phyloP scores from a whole-genome alignment of 2,888 invertebrate species.

The Lepas anatifera region DNA sequence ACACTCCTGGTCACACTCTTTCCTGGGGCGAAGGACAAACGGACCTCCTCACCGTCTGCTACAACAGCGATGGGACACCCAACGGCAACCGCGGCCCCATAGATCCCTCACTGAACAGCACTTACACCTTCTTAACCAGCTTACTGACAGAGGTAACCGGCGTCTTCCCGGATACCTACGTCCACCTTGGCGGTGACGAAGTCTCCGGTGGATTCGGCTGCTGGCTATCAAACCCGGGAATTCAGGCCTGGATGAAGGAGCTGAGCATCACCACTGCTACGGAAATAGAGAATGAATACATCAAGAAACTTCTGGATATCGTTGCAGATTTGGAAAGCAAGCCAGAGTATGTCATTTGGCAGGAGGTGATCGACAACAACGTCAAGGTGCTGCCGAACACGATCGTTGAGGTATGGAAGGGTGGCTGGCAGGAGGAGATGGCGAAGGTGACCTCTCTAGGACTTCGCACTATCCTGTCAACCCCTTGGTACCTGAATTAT shows the following conservation, averaged over 20 bases:
- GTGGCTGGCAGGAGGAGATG: slow-evolving; percentile 19
- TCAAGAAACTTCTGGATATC: slow-evolving; percentile 46
- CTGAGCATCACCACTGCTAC: not conserved
- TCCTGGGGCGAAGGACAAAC: slow-evolving; percentile 73
- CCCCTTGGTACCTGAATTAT: slow-evolving; percentile 80
- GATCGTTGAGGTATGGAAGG: slow-evolving; percentile 42
- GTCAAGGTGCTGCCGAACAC: slow-evolving; percentile 34
- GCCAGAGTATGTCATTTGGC: slow-evolving; percentile 47
- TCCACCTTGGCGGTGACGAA: slow-evolving; percentile 92
- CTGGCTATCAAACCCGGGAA: slow-evolving; percentile 41
- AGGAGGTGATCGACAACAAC: slow-evolving; percentile 74
- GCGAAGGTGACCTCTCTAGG: slow-evolving; percentile 47
- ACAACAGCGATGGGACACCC: slow-evolving; percentile 30
- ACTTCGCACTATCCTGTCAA: slow-evolving; percentile 55
- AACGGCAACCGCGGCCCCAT: slow-evolving; percentile 61
- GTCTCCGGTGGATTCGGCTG: slow-evolving; percentile 54
- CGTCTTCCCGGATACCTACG: slow-evolving; percentile 65
- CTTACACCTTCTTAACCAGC: slow-evolving; percentile 52
- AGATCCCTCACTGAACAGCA: slow-evolving; percentile 52
- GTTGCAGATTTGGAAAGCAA: slow-evolving; percentile 36
- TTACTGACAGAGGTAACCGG: slow-evolving; percentile 53
- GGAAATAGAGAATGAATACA: slow-evolving; percentile 53
- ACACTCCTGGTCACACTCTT: slow-evolving; percentile 72
- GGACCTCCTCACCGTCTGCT: slow-evolving; percentile 61
- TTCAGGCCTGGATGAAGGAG: slow-evolving; percentile 14